Evolutionary conservation across 2,113 vertebrate genomes (phyloP), one percentile per base, ranked within the genome.

Genomic region (Phoenicopterus ruber): DNA sequence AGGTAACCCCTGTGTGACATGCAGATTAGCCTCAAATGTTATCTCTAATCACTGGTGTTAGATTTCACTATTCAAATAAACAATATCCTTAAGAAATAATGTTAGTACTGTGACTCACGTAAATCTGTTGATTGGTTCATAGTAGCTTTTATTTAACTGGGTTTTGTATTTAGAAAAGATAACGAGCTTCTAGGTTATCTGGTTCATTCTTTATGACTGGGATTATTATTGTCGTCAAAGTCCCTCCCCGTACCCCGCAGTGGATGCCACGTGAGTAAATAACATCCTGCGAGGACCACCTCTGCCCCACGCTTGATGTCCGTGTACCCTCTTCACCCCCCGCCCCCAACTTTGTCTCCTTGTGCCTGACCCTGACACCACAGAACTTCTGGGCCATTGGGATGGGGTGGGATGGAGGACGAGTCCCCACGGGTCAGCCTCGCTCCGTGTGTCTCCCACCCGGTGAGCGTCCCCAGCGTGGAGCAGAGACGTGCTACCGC

Each of bases 381-480:
- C 38, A 44, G 47, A 38, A 52, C 14, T 28, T 40, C 74, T 34
- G 59, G 34, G 38, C 15, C 18, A 36, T 34, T 79, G 34, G 40
- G 46, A 47, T 38, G 42, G 19, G 21, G 19, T 67, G 50, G 34
- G 31, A 29, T 78, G 24, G 50, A 88, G 16, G n/a, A 44, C 0
- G 2, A 50, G 40, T 44, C 44, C 46, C 31, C 57, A 21, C 6
- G 19, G 61, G 19, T 54, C 26, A 82, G 34, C 31, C n/a, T 29
- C 73, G 59, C 63, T 54, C 28, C 31, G 10, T 1, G 1, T 74
- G 22, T 49, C 31, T 49, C 69, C 44, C 20, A 46, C 22, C 17
- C 0, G 0, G 9, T 25, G 32, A 58, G 15, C 4, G 1, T 40
- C 16, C 14, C 59, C 66, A 91, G 40, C 1, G 2, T 14, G 21